Evolutionary conservation across 2,797 vertebrate genomes (phyloP), one percentile per base, ranked within the genome.

Genomic region (Anguilla megastoma): DNA sequence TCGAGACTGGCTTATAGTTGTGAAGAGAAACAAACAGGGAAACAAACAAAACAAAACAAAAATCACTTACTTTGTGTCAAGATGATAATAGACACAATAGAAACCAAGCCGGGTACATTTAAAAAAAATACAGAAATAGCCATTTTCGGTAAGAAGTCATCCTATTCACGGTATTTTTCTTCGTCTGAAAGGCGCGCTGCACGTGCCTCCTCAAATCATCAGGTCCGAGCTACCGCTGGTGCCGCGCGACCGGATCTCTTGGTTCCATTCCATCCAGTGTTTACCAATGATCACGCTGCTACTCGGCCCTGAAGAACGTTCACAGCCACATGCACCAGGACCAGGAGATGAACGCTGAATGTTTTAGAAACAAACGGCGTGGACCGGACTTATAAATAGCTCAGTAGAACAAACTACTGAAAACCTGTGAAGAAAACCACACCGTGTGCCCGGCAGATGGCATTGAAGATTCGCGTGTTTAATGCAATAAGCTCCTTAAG

Each of bases 91-190:
- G 16, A 50, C 18, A 74, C 0, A 48, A 86, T 6, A 10, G 21
- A 71, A 71, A 74, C 41, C 14, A 48, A 27, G 58, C 33, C 56
- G 1, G 4, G 6, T 66, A 66, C n/a, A 24, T 86, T 71, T 14
- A 74, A 18, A 33, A 27, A 76, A 76, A 71, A 52, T 50, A 27
- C 12, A 10, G 45, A 45, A 24, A 69, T 45, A 69, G 63, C 66
- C 85, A 86, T 86, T 14, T 86, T 76, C 50, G 7, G 30, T 74
- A 3, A 50, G 85, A 74, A 86, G 18, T 74, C 66, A 86, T 86
- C 45, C 45, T 86, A 36, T 74, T 18, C 0, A 6, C 66, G 45
- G 41, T n/a, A 16, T 54, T 24, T 21, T 48, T 66, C 10, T 30
- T 45, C 10, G 58, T 45, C 41, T 45, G 16, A 41, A 18, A 45